Evolutionary conservation across 2,888 invertebrate genomes (phyloP), one percentile per base, ranked within the genome.

Genomic region (Tortrix viridana): DNA sequence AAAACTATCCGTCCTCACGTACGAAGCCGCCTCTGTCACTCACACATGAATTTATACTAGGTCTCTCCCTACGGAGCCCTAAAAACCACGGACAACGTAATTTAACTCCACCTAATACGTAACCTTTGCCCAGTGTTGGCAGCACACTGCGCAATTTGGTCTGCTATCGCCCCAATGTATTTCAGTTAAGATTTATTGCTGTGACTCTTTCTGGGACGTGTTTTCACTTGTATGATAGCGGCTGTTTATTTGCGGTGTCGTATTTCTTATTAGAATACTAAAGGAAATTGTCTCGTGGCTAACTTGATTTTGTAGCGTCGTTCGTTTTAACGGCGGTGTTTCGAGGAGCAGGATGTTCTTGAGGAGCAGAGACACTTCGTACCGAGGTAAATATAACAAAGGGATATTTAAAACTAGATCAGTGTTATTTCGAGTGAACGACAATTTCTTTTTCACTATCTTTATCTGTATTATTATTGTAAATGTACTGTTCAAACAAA

Each of bases 171-270:
- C 74, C 75, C 74, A 74, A 77, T 80, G 80, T 84, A 84, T 88
- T 88, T 81, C 76, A 74, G 70, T 71, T 66, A 73, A 82, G 86
- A 91, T 91, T 89, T 90, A 89, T 85, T 74, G 77, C 79, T 71
- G 76, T 72, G 84, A 63, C 58, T 54, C 60, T 57, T 56, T 56
- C 46, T 56, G 44, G 46, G 50, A 38, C 44, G 44, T 53, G 53
- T 56, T 56, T 56, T 50, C 43, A 55, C 56, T 41, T 49, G 48
- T 22, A 44, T 46, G 61, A 56, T 50, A 61, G 43, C 20, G 20
- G 16, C 3, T 22, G n/a, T 14, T 20, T 14, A 19, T 52, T 18
- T 38, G 12, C 14, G 22, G 20, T 19, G 5, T 16, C 38, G 41
- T 19, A 37, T n/a, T 53, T 41, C n/a, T 19, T 20, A 52, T 44